Percentiles rank a stretch among this genome's conserved stretches.
Evolutionary conservation across 2,113 vertebrate species (phyloP).

Genomic region (Zapornia atra): DNA sequence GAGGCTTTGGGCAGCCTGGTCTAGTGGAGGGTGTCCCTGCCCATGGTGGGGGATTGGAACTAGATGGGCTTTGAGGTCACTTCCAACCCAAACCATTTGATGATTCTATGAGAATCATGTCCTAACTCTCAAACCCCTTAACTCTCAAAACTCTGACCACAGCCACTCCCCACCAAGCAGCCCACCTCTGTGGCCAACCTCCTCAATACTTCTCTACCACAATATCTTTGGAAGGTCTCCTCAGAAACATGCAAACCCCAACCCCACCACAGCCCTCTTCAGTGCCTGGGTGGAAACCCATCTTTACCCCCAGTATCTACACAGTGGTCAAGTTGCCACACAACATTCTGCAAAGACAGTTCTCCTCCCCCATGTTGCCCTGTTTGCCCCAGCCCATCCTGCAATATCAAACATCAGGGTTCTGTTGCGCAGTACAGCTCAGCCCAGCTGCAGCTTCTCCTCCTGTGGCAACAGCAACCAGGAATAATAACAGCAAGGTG

Average conservation of each 20-base stretch:
- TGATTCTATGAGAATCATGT: not conserved
- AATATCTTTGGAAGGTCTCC: not conserved
- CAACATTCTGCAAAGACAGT: not conserved
- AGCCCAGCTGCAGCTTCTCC: slow-evolving; percentile 39
- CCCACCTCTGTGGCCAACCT: not conserved
- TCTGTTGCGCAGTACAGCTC: not conserved
- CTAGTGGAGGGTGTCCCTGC: too few relatives aligned
- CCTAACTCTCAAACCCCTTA: not conserved
- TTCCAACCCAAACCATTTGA: too few relatives aligned
- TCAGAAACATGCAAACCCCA: not conserved
- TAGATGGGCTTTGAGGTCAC: too few relatives aligned
- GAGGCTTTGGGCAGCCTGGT: too few relatives aligned
- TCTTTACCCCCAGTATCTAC: not conserved
- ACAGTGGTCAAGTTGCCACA: not conserved
- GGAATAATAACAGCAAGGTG: slow-evolving; percentile 44
- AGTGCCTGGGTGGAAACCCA: not conserved
- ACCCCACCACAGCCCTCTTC: not conserved
- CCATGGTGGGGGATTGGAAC: too few relatives aligned
- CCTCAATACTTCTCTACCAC: not conserved
- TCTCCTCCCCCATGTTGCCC: not conserved
- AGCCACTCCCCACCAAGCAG: not conserved
- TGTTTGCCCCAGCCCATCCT: not conserved
- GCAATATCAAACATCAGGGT: not conserved
- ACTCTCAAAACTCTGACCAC: not conserved
- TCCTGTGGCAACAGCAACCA: slow-evolving; percentile 45